Base-by-base conservation (phyloP, 1,140 invertebrate species). In the Drosophila nigrodunni region DNA sequence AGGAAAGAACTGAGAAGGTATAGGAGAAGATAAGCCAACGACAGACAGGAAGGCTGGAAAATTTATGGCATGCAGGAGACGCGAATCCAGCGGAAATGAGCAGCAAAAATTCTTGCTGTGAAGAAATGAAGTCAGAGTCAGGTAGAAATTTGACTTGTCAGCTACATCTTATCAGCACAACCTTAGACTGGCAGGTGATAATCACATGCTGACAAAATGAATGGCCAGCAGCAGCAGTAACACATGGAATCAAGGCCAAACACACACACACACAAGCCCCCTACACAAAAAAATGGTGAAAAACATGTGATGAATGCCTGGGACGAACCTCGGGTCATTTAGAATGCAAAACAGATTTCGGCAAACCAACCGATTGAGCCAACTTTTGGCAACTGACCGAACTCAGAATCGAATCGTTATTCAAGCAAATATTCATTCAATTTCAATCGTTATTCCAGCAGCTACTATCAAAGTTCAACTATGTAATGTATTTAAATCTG, bases 11-110 rank as follows among this genome's bases (percentile, higher is more conserved):
- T 30, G 3, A 5, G 8, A 8, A 46, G 18, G 18, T 21, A 1
- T 21, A 15, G 34, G 39, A 10, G 5, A 44, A 79, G 83, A 77
- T 77, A 88, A 88, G 83, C 83, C 73, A 73, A 52, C 78, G 73
- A 71, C 67, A 69, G 41, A 52, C 71, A 74, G 65, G 71, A 73
- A 77, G 83, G 68, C 79, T 76, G 65, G 39, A 69, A 64, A 77
- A 87, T 87, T 89, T 87, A 89, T 87, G 80, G 83, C 77, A 78
- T 83, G 77, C 78, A 70, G 47, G 78, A 68, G 70, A 68, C 77
- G 81, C 77, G 78, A 80, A 71, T 69, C 58, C 69, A 69, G 73
- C 83, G 83, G 83, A 87, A 83, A 87, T 87, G 80, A 87, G 85
- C 41, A 74, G 57, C 77, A 55, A 78, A 78, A 74, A 74, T 59